A percentile compares a stretch with the other conserved stretches of the same genome.
These are phyloP conservation scores for Galaxea fascicularis DNA, from an alignment of 92 coral and sea anemone genomes.

Conservation along the genomic window DNA sequence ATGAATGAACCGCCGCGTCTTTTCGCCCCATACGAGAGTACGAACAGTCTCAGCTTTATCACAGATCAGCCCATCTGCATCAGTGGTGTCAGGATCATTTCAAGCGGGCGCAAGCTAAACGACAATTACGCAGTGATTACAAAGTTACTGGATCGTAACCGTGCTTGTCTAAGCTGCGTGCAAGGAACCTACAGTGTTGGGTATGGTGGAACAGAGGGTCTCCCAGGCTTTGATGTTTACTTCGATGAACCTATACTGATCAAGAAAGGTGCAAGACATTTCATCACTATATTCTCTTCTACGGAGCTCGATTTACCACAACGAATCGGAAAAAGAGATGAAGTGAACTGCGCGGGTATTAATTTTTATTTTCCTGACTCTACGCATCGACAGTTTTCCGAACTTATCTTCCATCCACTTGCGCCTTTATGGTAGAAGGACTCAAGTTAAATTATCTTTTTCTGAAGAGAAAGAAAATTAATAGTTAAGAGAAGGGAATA, in stretches of 20 bases:
- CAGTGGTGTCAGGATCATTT: slow-evolving; percentile 40
- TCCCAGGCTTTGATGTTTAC: slow-evolving; percentile 41
- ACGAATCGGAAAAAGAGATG: slow-evolving; percentile 46
- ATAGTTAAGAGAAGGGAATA: too few species aligned
- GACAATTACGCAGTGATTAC: slow-evolving; percentile 30
- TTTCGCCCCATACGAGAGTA: slow-evolving; percentile 37
- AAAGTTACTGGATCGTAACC: slow-evolving; percentile 25
- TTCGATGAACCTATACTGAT: slow-evolving; percentile 35
- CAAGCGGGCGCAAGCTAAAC: slow-evolving; percentile 37
- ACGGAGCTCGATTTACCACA: slow-evolving; percentile 41
- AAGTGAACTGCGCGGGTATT: slow-evolving; percentile 44
- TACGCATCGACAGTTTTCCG: slow-evolving; percentile 48
- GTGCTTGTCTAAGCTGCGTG: slow-evolving; percentile 34
- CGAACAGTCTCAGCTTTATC: slow-evolving; percentile 24
- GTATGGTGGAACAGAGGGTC: slow-evolving; percentile 43
- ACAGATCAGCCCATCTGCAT: slow-evolving; percentile 42
- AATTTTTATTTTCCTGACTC: slow-evolving; percentile 49
- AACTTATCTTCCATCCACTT: slow-evolving; percentile 39
- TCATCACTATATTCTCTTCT: slow-evolving; percentile 41
- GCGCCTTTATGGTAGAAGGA: slow-evolving; percentile 23
- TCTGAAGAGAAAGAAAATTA: too few species aligned
- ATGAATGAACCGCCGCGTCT: slow-evolving; percentile 32
- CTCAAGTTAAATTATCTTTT: not conserved
- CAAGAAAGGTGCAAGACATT: slow-evolving; percentile 24
- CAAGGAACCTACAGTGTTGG: slow-evolving; percentile 37